A percentile compares a stretch with the other conserved stretches of the same genome.
Conservation (phyloP, 2,113 vertebrate species). For the Pangasianodon hypophthalmus region DNA sequence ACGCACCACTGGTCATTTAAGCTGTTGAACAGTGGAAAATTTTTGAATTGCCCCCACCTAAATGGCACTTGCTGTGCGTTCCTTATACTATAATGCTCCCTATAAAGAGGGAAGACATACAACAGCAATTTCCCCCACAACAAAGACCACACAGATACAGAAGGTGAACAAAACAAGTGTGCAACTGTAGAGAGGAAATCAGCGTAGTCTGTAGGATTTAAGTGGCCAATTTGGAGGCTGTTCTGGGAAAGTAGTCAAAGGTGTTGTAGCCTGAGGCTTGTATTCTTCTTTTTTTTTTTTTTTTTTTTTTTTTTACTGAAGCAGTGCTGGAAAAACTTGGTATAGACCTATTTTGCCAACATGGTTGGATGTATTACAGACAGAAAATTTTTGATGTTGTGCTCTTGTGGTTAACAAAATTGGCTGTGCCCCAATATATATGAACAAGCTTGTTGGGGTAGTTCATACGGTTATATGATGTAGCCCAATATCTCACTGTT, state of each 20-base stretch:
- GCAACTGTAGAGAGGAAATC: constrained; percentile 42
- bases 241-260: constrained; percentile 23
- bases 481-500: background rate
- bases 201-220: constrained; percentile 42
- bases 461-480: background rate
- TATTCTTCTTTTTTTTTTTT: background rate
- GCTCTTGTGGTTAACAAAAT: background rate
- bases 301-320: background rate
- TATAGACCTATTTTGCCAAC: constrained; percentile 7
- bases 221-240: constrained; percentile 53
- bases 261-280: constrained; percentile 10
- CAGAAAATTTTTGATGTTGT: background rate
- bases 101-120: constrained; percentile 59
- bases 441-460: background rate
- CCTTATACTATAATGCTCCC: constrained; percentile 55
- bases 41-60: constrained; percentile 60
- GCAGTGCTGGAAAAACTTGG: background rate
- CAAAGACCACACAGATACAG: constrained; percentile 56
- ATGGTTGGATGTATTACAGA: background rate
- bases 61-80: constrained; percentile 50
- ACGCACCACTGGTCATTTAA: constrained; percentile 61
- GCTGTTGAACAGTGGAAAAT: constrained; percentile 56
- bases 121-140: constrained; percentile 55
- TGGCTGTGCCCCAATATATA: background rate
- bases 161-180: constrained; percentile 54